These are phyloP conservation scores for Formicarius rufipectus DNA, from an alignment of 2,113 vertebrate genomes.

Conservation along the genomic window DNA sequence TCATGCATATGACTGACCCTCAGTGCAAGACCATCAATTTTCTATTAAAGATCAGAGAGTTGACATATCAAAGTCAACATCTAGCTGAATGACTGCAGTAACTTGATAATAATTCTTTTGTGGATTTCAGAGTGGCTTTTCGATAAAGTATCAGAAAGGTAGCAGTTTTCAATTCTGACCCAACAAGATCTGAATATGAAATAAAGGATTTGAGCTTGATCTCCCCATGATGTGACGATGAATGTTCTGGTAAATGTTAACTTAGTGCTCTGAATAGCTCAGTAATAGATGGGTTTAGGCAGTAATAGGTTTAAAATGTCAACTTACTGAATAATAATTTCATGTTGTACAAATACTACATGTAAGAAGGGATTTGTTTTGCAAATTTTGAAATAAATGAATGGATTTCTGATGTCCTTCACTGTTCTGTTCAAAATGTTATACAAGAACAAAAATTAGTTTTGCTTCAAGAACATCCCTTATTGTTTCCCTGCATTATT, in stretches of 20 bases:
- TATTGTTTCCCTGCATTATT: constrained; percentile 34
- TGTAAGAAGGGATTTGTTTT: constrained; percentile 85
- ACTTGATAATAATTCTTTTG: constrained; percentile 85
- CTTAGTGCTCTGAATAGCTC: constrained; percentile 86
- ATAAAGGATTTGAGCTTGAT: constrained; percentile 87
- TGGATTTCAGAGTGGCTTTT: constrained; percentile 82
- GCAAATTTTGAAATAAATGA: constrained; percentile 86
- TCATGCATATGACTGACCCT: constrained; percentile 79
- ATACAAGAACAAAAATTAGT: constrained; percentile 65
- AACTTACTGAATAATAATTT: constrained; percentile 88
- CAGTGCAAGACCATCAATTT: constrained; percentile 80
- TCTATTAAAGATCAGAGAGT: constrained; percentile 87
- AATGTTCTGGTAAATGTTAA: constrained; percentile 85
- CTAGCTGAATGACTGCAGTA: constrained; percentile 81
- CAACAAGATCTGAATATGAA: constrained; percentile 86
- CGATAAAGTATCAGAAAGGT: constrained; percentile 82
- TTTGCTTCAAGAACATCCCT: constrained; percentile 46
- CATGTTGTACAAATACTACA: constrained; percentile 81
- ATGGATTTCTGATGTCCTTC: constrained; percentile 82
- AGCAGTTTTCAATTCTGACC: constrained; percentile 82
- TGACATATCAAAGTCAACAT: constrained; percentile 87
- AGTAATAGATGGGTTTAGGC: constrained; percentile 84
- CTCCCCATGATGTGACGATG: constrained; percentile 82
- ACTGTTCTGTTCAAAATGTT: constrained; percentile 71
- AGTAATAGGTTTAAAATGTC: constrained; percentile 88